These are phyloP conservation scores for Ciona savignyi DNA, from an alignment of 23 tunicate species.

Conservation along the genomic window DNA sequence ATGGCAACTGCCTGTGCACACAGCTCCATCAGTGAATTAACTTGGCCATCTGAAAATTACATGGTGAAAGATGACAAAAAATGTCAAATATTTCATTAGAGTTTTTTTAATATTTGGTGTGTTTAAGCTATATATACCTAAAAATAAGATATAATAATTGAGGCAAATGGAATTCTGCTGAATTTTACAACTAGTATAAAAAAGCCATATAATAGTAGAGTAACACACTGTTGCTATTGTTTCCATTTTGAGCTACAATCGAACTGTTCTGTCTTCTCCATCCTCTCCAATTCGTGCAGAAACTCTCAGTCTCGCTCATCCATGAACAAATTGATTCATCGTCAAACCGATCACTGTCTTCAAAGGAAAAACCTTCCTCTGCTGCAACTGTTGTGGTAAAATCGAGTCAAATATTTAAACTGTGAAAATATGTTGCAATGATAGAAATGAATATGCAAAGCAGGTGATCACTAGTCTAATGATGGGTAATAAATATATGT, in stretches of 20 bases:
- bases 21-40: slow-evolving; percentile 57
- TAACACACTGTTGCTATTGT: not conserved
- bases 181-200: not conserved
- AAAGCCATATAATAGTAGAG: not conserved
- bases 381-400: too few relatives aligned
- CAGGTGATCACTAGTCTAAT: too few relatives aligned
- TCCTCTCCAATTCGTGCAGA: slow-evolving; percentile 91
- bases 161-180: not conserved
- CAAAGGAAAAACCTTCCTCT: slow-evolving; percentile 82
- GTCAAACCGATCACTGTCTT: slow-evolving; percentile 89
- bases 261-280: slow-evolving; percentile 67
- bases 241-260: slow-evolving; percentile 12
- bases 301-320: slow-evolving; percentile 86
- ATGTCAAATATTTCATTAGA: too few relatives aligned
- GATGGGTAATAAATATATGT: too few relatives aligned
- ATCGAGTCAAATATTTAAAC: too few relatives aligned
- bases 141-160: not conserved
- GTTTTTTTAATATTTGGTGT: too few relatives aligned
- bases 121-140: too few relatives aligned
- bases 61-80: too few relatives aligned
- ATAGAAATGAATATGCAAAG: too few relatives aligned
- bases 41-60: slow-evolving; percentile 10
- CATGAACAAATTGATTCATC: slow-evolving; percentile 83
- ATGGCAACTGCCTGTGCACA: slow-evolving; percentile 81
- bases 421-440: too few relatives aligned